A percentile compares a stretch with the other conserved stretches of the same genome.
These are phyloP conservation scores for Nesidiocoris tenuis DNA, from an alignment of 2,888 invertebrate species.

Conservation along the genomic window DNA sequence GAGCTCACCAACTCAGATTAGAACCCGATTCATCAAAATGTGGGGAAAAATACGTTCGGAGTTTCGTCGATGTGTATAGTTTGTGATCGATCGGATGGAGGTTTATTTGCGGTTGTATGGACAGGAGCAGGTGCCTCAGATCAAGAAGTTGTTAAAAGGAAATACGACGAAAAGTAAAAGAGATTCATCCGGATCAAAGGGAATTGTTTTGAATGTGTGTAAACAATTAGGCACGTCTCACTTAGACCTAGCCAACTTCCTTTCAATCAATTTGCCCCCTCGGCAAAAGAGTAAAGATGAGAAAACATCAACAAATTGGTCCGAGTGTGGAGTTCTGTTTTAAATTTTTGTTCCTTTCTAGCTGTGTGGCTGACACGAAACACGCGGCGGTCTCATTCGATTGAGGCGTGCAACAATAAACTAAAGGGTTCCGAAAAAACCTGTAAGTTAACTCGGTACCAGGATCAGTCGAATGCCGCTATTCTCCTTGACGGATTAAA, in stretches of 20 bases:
- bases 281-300: slow-evolving; percentile 9
- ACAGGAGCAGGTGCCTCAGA: slow-evolving; percentile 26
- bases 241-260: slow-evolving; percentile 14
- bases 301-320: slow-evolving; percentile 32
- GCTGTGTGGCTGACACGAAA: neutral
- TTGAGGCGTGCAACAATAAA: neutral
- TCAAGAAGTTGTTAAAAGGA: neutral
- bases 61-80: neutral
- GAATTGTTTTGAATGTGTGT: slow-evolving; percentile 15
- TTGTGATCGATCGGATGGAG: neutral
- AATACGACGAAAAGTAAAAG: slow-evolving; percentile 20
- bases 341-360: neutral
- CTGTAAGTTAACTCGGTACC: neutral
- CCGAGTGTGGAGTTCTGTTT: neutral
- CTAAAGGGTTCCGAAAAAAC: neutral
- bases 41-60: neutral
- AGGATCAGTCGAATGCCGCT: neutral
- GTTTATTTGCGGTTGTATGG: slow-evolving; percentile 30
- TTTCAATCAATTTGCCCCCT: slow-evolving; percentile 22
- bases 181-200: neutral
- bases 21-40: neutral
- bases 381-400: neutral
- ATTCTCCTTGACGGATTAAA: neutral
- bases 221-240: slow-evolving; percentile 29
- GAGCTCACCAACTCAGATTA: slow-evolving; percentile 21